These are phyloP conservation scores for Falcunculus frontatus DNA, from an alignment of 2,113 vertebrate genomes.

Conservation along the genomic window DNA sequence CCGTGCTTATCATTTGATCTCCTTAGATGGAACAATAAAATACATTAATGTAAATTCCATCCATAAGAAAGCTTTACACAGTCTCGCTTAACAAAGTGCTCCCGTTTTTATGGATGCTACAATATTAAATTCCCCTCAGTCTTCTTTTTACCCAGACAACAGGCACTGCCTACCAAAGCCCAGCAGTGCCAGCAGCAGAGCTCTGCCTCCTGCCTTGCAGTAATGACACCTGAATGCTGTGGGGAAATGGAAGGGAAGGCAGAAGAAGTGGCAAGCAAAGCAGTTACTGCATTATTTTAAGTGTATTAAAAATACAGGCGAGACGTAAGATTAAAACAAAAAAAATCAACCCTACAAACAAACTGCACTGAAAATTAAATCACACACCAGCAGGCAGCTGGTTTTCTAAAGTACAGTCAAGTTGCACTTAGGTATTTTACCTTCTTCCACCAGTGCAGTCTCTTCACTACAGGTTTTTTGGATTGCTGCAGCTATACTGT, in stretches of 20 bases:
- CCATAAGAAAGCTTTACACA: not conserved
- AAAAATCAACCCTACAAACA: not conserved
- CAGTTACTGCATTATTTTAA: not conserved
- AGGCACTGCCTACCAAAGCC: not conserved
- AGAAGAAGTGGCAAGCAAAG: not conserved
- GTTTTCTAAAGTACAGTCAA: not conserved
- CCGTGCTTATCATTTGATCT: not conserved
- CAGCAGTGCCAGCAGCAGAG: not conserved
- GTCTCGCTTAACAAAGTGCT: not conserved
- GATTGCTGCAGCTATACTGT: not conserved
- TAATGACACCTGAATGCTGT: not conserved
- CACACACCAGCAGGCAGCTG: not conserved
- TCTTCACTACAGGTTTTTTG: not conserved
- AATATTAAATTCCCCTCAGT: not conserved
- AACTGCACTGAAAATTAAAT: not conserved
- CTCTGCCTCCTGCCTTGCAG: not conserved
- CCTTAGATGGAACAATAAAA: not conserved
- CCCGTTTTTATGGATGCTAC: slow-evolving; percentile 1
- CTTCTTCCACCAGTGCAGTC: not conserved
- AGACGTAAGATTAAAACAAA: not conserved
- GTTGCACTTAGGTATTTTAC: not conserved
- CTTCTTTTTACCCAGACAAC: not conserved
- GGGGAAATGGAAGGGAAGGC: not conserved
- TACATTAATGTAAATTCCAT: not conserved
- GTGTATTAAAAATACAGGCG: not conserved